Conservation (phyloP, 1,140 invertebrate genomes). For the Diploscapter pachys region DNA sequence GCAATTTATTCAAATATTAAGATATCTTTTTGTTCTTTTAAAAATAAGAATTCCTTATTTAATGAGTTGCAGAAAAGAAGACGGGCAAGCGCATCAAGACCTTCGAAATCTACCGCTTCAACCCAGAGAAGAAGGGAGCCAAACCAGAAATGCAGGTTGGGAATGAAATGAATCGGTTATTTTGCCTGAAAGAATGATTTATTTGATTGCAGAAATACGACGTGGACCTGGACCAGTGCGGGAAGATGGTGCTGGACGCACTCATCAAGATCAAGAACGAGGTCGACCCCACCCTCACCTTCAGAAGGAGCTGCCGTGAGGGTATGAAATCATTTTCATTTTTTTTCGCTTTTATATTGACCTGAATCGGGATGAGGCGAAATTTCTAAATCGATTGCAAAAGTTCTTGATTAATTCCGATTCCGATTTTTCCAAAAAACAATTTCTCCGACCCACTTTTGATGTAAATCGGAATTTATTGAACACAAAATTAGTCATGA, state of each 20-base stretch:
- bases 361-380: no score
- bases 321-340: conserved; percentile 58
- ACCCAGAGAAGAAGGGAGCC: conserved; percentile 52
- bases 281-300: conserved; percentile 90
- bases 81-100: conserved; percentile 47
- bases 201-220: conserved; percentile 78
- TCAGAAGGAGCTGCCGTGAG: conserved; percentile 63
- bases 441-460: neutral
- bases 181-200: neutral
- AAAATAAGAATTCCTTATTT: no score
- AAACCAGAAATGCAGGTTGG: conserved; percentile 53
- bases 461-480: neutral
- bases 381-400: no score
- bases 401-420: no score
- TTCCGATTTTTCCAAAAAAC: no score
- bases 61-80: conserved; percentile 7
- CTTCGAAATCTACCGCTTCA: conserved; percentile 57
- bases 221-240: conserved; percentile 85
- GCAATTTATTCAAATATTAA: no score
- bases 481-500: neutral
- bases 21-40: no score
- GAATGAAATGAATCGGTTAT: neutral
- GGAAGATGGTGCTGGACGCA: conserved; percentile 95
- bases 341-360: neutral
- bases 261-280: conserved; percentile 98